phyloP scores from a whole-genome alignment of 2,888 invertebrate genomes.

The Asteroscopus sphinx region DNA sequence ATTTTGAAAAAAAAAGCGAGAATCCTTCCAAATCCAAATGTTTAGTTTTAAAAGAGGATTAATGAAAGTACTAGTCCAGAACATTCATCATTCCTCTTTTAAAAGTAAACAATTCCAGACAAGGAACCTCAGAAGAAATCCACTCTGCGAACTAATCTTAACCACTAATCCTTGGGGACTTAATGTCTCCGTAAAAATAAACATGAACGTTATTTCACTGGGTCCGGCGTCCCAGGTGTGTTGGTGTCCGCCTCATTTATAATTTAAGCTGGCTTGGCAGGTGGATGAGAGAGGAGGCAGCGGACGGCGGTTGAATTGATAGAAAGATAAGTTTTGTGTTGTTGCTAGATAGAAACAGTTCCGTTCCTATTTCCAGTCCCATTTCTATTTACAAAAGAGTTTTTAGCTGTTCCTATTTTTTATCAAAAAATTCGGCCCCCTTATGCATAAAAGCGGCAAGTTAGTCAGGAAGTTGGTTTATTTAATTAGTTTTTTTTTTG shows the following conservation, averaged over 20 bases:
- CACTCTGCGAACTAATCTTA: conserved; percentile 31
- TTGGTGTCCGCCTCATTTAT: conserved; percentile 76
- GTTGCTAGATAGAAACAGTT: neutral
- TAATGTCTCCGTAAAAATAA: conserved; percentile 66
- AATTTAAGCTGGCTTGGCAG: conserved; percentile 72
- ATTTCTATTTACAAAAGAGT: too few relatives aligned
- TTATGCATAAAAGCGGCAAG: too few relatives aligned
- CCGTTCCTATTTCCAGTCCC: too few relatives aligned
- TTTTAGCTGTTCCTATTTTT: too few relatives aligned
- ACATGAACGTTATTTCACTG: conserved; percentile 66
- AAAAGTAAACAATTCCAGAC: conserved; percentile 5
- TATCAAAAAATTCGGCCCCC: too few relatives aligned
- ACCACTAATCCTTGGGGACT: conserved; percentile 46
- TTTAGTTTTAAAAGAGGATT: too few relatives aligned
- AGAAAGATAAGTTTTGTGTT: conserved; percentile 23
- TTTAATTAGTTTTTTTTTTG: too few relatives aligned
- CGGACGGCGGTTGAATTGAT: conserved; percentile 27
- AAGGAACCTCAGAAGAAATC: conserved; percentile 20
- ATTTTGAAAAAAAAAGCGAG: too few relatives aligned
- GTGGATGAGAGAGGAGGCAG: conserved; percentile 55
- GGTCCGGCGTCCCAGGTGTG: conserved; percentile 77
- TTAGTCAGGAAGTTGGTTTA: too few relatives aligned
- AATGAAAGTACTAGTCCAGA: too few relatives aligned
- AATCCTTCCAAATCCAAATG: too few relatives aligned
- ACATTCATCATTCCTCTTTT: neutral